Percentiles rank a stretch among this genome's conserved stretches.
These are phyloP conservation scores for Enteromius fasciolatus DNA, from an alignment of 2,797 vertebrate species.

Conservation along the genomic window DNA sequence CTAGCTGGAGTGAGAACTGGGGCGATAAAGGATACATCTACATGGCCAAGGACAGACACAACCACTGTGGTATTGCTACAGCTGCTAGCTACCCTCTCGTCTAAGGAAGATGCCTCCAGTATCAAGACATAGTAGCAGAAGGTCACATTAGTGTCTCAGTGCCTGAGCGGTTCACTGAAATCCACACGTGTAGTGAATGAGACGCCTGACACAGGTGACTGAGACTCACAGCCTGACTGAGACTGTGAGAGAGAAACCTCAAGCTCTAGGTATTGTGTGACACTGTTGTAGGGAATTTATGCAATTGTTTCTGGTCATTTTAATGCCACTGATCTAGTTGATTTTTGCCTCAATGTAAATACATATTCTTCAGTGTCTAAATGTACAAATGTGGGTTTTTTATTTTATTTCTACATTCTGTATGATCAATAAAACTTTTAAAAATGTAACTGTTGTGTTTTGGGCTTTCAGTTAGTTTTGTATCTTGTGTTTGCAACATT, in stretches of 20 bases:
- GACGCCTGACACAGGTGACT: not conserved
- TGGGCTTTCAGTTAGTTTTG: not conserved
- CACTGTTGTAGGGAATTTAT: slow-evolving; percentile 66
- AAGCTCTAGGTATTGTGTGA: slow-evolving; percentile 56
- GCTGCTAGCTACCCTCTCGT: slow-evolving; percentile 91
- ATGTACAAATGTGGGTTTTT: slow-evolving; percentile 55
- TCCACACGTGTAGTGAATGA: slow-evolving; percentile 28
- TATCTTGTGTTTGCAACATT: not conserved
- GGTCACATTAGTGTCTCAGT: slow-evolving; percentile 16
- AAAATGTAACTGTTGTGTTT: not conserved
- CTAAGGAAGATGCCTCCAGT: slow-evolving; percentile 60
- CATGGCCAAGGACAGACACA: slow-evolving; percentile 89
- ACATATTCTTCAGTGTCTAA: slow-evolving; percentile 66
- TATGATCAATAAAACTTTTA: slow-evolving; percentile 72
- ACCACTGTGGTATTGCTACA: slow-evolving; percentile 94
- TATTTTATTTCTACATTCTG: slow-evolving; percentile 61
- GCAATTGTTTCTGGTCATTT: slow-evolving; percentile 57
- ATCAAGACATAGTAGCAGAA: slow-evolving; percentile 28
- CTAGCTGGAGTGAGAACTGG: slow-evolving; percentile 91
- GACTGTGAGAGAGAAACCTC: slow-evolving; percentile 16
- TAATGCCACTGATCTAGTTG: slow-evolving; percentile 53
- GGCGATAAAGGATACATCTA: slow-evolving; percentile 87
- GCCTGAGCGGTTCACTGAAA: slow-evolving; percentile 32
- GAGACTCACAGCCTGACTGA: slow-evolving; percentile 38
- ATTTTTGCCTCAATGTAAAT: slow-evolving; percentile 72